phyloP scores from a whole-genome alignment of 2,113 vertebrate species.

The Lynx canadensis region DNA sequence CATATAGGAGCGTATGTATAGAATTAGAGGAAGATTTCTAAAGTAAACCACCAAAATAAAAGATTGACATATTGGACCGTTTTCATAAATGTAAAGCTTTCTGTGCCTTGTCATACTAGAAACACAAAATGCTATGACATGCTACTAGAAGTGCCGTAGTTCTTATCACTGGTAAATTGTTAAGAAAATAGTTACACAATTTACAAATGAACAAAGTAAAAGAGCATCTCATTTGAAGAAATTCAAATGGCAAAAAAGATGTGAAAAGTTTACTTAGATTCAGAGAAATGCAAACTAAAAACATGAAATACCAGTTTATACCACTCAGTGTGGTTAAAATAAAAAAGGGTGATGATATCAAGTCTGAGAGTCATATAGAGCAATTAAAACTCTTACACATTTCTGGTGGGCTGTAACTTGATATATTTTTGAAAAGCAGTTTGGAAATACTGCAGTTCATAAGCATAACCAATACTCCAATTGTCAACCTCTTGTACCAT shows the following conservation, averaged over 20 bases:
- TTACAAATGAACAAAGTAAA: not conserved
- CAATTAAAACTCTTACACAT: not conserved
- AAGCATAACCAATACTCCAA: not conserved
- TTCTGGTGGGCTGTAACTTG: not conserved
- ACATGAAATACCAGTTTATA: not conserved
- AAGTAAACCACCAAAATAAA: not conserved
- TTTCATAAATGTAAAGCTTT: conserved; percentile 14
- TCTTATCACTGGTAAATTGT: not conserved
- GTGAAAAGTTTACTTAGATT: not conserved
- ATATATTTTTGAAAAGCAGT: not conserved
- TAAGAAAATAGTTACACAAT: not conserved
- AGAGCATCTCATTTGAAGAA: not conserved
- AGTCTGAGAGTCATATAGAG: not conserved
- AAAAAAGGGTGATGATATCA: not conserved
- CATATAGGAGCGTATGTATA: not conserved
- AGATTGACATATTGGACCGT: not conserved
- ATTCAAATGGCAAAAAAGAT: not conserved
- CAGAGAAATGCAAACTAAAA: conserved; percentile 16
- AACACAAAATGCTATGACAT: not conserved
- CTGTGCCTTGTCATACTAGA: not conserved
- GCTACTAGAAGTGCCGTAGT: not conserved
- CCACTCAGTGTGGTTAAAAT: not conserved
- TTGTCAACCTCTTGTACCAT: not conserved
- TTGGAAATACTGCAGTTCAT: not conserved
- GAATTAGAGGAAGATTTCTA: not conserved